phyloP scores from a whole-genome alignment of 2,797 vertebrate genomes.

The Muscicapa striata region DNA sequence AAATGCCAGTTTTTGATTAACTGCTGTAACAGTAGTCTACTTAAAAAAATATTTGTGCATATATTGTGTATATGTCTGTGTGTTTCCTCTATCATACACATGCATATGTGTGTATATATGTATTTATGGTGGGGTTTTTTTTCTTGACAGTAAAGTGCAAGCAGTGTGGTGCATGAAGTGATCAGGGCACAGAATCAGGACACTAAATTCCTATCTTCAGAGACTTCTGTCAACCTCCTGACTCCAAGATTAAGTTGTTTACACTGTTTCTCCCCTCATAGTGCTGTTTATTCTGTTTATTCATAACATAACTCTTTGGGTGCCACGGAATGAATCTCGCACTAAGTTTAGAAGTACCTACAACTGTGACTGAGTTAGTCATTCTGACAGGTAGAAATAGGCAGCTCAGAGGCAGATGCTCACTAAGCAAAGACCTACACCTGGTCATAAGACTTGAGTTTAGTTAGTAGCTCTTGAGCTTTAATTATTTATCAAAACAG shows the following conservation, averaged over 20 bases:
- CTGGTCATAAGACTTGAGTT: not conserved
- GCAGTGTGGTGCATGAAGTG: not conserved
- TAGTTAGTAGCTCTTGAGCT: not conserved
- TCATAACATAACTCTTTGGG: not conserved
- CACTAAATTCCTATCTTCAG: constrained; percentile 9
- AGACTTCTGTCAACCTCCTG: not conserved
- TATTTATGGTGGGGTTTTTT: not conserved
- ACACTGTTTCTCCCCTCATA: not conserved
- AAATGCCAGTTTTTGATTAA: not conserved
- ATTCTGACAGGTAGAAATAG: not conserved
- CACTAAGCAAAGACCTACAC: not conserved
- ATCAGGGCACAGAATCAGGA: not conserved
- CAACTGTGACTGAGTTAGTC: not conserved
- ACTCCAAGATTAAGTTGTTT: constrained; percentile 33
- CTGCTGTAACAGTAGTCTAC: not conserved
- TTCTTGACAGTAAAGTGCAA: not conserved
- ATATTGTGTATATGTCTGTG: not conserved
- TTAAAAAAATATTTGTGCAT: not conserved
- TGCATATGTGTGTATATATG: not conserved
- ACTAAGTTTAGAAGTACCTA: not conserved
- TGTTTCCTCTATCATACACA: not conserved
- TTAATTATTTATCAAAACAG: not conserved
- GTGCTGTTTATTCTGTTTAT: constrained; percentile 1
- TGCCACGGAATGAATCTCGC: not conserved
- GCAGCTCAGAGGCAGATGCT: not conserved